These are phyloP conservation scores for Triplophysa dalaica DNA, from an alignment of 2,113 vertebrate species.

Conservation along the genomic window DNA sequence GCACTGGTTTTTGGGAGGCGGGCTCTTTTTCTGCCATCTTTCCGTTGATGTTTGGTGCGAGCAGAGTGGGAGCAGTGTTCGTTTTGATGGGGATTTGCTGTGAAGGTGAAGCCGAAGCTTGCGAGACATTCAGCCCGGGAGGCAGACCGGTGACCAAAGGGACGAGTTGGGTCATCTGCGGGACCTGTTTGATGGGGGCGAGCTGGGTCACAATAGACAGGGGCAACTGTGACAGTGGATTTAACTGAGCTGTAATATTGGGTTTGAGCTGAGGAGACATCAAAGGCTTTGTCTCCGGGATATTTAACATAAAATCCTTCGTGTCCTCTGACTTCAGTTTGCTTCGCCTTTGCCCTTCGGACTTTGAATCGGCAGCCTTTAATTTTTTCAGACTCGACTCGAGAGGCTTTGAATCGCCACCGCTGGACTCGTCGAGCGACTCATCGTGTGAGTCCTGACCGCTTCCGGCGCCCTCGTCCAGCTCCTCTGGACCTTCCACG, in stretches of 20 bases:
- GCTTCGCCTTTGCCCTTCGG: not conserved
- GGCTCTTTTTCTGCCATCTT: slow-evolving; percentile 57
- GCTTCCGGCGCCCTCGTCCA: not conserved
- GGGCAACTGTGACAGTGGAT: slow-evolving; percentile 56
- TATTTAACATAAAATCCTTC: not conserved
- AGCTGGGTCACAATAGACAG: slow-evolving; percentile 51
- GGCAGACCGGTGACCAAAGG: slow-evolving; percentile 51
- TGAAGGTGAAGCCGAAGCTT: slow-evolving; percentile 13
- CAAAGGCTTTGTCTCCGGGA: not conserved
- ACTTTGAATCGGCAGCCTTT: not conserved
- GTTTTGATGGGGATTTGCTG: slow-evolving; percentile 38
- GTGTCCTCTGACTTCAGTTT: not conserved
- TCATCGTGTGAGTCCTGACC: not conserved
- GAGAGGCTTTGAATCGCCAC: not conserved
- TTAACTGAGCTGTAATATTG: slow-evolving; percentile 31
- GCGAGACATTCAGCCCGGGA: slow-evolving; percentile 27
- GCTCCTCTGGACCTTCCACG: slow-evolving; percentile 50
- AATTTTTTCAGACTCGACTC: not conserved
- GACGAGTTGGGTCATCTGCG: slow-evolving; percentile 46
- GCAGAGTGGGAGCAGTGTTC: not conserved
- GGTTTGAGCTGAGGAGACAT: not conserved
- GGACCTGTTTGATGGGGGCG: slow-evolving; percentile 47
- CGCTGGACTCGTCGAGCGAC: slow-evolving; percentile 14
- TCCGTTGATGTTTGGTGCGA: not conserved
- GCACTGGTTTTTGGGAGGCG: not conserved